phyloP scores from a whole-genome alignment of 2,113 vertebrate genomes.

The Eudyptes chrysolophus region DNA sequence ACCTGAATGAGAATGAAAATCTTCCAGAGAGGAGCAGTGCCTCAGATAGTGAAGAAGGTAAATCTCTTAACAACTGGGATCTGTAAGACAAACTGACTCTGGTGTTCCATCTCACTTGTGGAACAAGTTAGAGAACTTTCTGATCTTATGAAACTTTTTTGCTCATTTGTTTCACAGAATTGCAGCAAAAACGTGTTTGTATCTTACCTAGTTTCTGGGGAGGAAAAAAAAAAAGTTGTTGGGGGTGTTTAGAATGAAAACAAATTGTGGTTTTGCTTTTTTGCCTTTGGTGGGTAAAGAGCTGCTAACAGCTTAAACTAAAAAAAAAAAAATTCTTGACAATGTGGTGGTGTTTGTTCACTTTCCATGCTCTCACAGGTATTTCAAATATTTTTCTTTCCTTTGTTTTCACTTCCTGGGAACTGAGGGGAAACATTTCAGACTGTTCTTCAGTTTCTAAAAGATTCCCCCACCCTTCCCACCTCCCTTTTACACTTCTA shows the following conservation, averaged over 20 bases:
- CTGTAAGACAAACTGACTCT: background rate
- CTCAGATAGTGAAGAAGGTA: conserved; percentile 89
- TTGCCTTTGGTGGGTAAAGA: background rate
- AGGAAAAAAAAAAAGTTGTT: background rate
- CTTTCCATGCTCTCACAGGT: background rate
- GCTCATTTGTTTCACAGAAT: background rate
- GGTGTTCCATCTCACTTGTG: background rate
- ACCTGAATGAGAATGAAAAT: conserved; percentile 88
- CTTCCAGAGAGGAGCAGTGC: conserved; percentile 83
- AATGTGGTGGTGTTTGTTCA: background rate
- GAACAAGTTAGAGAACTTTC: background rate
- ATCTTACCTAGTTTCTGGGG: background rate
- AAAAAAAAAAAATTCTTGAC: background rate
- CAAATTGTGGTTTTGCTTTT: background rate
- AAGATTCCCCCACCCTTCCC: background rate
- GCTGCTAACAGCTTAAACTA: background rate
- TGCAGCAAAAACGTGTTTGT: background rate
- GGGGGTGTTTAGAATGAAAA: background rate
- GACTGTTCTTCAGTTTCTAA: background rate
- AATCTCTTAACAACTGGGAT: background rate
- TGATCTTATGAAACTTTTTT: background rate
- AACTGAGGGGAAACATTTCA: background rate
- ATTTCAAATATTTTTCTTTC: background rate
- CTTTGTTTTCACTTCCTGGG: background rate
- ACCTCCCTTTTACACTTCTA: background rate